These are phyloP conservation scores for Colinus virginianus DNA, from an alignment of 2,113 vertebrate genomes.

Conservation along the genomic window DNA sequence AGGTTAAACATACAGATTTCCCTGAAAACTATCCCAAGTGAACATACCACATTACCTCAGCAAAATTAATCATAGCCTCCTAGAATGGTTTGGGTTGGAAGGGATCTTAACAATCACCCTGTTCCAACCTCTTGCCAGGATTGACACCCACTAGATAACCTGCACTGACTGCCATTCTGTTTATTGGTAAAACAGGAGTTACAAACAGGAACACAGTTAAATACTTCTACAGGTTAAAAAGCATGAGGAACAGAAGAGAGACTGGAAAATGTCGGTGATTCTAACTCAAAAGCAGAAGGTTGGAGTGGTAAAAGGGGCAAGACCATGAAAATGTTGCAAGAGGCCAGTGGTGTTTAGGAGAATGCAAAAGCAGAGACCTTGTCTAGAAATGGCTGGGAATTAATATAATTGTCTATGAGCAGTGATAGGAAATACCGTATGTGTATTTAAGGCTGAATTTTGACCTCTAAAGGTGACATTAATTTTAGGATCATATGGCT, in stretches of 20 bases:
- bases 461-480: not conserved
- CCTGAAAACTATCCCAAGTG: not conserved
- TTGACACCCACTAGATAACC: not conserved
- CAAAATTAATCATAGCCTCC: not conserved
- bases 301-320: not conserved
- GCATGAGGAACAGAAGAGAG: not conserved
- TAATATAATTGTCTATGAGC: not conserved
- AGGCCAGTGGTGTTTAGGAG: not conserved
- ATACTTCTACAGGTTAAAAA: not conserved
- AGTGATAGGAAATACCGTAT: not conserved
- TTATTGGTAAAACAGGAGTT: accelerated
- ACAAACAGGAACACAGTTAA: not conserved
- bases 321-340: not conserved
- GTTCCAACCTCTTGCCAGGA: not conserved
- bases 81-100: not conserved
- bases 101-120: not conserved
- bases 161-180: not conserved
- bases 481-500: not conserved
- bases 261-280: not conserved
- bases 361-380: not conserved
- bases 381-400: not conserved
- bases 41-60: not conserved
- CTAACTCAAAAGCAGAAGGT: not conserved
- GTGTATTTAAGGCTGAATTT: not conserved
- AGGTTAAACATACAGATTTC: not conserved